A percentile compares a stretch with the other conserved stretches of the same genome.
Conservation (phyloP, 2,888 invertebrate genomes). For the Brachyptera putata region DNA sequence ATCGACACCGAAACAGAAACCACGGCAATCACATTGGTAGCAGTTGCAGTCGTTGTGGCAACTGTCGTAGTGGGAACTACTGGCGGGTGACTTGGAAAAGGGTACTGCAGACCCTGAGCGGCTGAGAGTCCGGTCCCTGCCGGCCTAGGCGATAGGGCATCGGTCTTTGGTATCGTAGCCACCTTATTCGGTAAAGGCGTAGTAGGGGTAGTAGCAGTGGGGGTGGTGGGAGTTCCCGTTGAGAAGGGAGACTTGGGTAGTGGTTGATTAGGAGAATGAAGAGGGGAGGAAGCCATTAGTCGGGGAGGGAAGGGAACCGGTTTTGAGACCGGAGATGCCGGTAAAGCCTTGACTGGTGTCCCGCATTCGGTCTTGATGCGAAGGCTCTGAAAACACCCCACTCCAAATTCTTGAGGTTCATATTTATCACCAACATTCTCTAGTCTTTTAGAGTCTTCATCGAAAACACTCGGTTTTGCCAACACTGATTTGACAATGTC, state of each 20-base stretch:
- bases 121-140: conserved; percentile 41
- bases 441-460: conserved; percentile 89
- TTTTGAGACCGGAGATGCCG: conserved; percentile 31
- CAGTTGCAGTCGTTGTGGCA: conserved; percentile 36
- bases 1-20: conserved; percentile 29
- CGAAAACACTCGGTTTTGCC: conserved; percentile 90
- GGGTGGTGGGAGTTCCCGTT: conserved; percentile 28
- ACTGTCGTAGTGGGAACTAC: conserved; percentile 42
- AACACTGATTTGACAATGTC: conserved; percentile 90
- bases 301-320: conserved; percentile 23
- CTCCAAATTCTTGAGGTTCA: conserved; percentile 59
- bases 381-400: conserved; percentile 27
- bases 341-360: conserved; percentile 29
- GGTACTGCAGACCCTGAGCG: conserved; percentile 65
- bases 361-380: conserved; percentile 34
- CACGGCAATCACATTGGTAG: conserved; percentile 16
- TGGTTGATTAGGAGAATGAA: conserved; percentile 29
- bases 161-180: conserved; percentile 26
- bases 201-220: conserved; percentile 23
- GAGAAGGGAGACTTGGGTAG: conserved; percentile 32
- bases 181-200: conserved; percentile 21
- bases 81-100: conserved; percentile 74
- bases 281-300: conserved; percentile 26
- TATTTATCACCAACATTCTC: conserved; percentile 83
- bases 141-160: conserved; percentile 25